Conservation (phyloP, 2,113 vertebrate species). For the Polypterus senegalus region DNA sequence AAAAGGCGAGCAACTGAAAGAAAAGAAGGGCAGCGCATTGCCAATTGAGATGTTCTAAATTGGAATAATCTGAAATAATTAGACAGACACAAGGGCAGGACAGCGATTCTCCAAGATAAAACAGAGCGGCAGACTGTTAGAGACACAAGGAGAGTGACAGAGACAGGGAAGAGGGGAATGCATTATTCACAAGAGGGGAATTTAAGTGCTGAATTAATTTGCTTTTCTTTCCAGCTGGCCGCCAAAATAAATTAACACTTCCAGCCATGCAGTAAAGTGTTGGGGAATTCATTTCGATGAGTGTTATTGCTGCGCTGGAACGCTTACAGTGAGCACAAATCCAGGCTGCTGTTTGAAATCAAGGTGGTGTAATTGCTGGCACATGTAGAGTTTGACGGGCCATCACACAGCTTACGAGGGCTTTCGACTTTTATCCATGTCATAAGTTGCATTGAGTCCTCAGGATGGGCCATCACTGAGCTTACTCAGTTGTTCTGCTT, state of each 20-base stretch:
- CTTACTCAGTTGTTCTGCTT: too few relatives aligned
- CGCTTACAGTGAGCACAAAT: slow-evolving; percentile 23
- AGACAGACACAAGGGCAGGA: too few relatives aligned
- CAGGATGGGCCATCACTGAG: too few relatives aligned
- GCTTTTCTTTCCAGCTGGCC: slow-evolving; percentile 73
- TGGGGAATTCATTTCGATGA: slow-evolving; percentile 73
- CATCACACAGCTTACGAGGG: too few relatives aligned
- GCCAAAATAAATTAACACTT: slow-evolving; percentile 72
- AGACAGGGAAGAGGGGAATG: slow-evolving; percentile 30
- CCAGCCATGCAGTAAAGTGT: slow-evolving; percentile 75
- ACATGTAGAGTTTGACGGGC: too few relatives aligned
- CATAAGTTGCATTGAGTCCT: too few relatives aligned
- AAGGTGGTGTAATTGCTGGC: slow-evolving; percentile 45
- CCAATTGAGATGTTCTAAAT: too few relatives aligned
- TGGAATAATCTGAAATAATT: too few relatives aligned
- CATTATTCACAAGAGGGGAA: slow-evolving; percentile 71
- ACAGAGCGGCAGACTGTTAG: neutral
- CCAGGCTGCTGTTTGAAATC: slow-evolving; percentile 33
- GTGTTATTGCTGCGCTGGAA: slow-evolving; percentile 60
- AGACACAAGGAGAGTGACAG: neutral
- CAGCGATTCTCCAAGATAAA: too few relatives aligned
- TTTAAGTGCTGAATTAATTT: slow-evolving; percentile 77
- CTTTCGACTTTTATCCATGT: too few relatives aligned
- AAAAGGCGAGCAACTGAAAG: too few relatives aligned
- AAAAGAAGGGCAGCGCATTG: too few relatives aligned